These are phyloP conservation scores for Coregonus ussuriensis DNA, from an alignment of 2,797 vertebrate genomes.

Conservation along the genomic window DNA sequence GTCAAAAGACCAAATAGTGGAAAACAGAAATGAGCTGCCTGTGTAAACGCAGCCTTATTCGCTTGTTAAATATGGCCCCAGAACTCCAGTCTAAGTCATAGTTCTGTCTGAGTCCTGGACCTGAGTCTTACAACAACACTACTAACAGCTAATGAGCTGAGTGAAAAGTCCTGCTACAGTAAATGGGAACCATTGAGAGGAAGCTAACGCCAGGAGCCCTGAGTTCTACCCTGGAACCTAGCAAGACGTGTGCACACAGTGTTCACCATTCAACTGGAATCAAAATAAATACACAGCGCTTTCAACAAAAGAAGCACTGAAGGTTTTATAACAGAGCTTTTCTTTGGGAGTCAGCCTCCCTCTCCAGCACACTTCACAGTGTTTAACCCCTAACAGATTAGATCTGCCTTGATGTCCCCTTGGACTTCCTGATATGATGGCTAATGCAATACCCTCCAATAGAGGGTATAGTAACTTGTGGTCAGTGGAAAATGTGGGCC, in stretches of 20 bases:
- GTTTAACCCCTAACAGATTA: constrained; percentile 1
- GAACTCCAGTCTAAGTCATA: background rate
- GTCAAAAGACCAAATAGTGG: no score
- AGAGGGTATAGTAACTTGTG: background rate
- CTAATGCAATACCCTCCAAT: background rate
- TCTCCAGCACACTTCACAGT: constrained; percentile 24
- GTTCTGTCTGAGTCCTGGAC: constrained; percentile 10
- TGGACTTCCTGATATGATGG: background rate
- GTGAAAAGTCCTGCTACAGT: constrained; percentile 16
- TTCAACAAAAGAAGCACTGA: constrained; percentile 42
- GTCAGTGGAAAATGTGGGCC: background rate
- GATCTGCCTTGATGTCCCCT: background rate
- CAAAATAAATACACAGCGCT: constrained; percentile 50
- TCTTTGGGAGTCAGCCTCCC: constrained; percentile 13
- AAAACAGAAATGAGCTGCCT: no score
- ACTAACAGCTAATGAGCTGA: constrained; percentile 15
- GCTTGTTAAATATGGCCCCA: no score
- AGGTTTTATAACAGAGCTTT: constrained; percentile 29
- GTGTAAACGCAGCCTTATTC: no score
- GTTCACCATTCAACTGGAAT: constrained; percentile 44
- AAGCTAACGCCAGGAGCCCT: constrained; percentile 18
- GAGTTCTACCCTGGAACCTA: constrained; percentile 31
- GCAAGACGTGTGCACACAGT: constrained; percentile 38
- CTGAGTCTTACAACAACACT: constrained; percentile 7
- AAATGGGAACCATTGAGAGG: constrained; percentile 49